Conservation (phyloP, 2,888 invertebrate genomes). For the Drosophila putrida region DNA sequence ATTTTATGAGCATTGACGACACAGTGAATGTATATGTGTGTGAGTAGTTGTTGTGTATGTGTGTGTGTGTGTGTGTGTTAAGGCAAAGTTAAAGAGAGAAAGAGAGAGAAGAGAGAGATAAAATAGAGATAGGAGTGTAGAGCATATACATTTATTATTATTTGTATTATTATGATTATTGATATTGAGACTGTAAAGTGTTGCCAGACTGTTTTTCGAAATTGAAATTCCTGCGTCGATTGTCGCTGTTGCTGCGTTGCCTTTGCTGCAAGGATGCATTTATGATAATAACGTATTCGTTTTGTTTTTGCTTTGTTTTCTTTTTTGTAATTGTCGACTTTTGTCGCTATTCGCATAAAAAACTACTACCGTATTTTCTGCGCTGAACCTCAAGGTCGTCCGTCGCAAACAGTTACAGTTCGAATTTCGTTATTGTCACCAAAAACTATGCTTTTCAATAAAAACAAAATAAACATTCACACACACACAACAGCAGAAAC, state of each 20-base stretch:
- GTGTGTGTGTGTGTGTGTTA: background rate
- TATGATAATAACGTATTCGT: conserved; percentile 8
- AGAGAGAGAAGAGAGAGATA: conserved; percentile 16
- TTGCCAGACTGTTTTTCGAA: conserved; percentile 17
- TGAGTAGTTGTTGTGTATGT: background rate
- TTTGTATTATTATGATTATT: background rate
- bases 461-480: conserved; percentile 13
- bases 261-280: conserved; percentile 37
- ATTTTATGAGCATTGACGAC: conserved; percentile 17
- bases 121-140: conserved; percentile 11
- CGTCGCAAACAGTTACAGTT: conserved; percentile 32
- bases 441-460: conserved; percentile 25
- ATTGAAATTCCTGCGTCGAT: conserved; percentile 24
- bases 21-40: conserved; percentile 3
- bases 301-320: background rate
- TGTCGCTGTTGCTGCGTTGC: conserved; percentile 40
- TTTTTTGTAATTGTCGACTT: background rate
- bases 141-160: conserved; percentile 15
- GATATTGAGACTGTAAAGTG: conserved; percentile 12
- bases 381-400: conserved; percentile 82
- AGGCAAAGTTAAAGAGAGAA: conserved; percentile 24
- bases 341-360: conserved; percentile 78
- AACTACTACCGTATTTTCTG: conserved; percentile 85
- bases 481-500: conserved; percentile 11
- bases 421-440: conserved; percentile 43